phyloP scores from a whole-genome alignment of 2,888 invertebrate species.

The Achlya flavicornis region DNA sequence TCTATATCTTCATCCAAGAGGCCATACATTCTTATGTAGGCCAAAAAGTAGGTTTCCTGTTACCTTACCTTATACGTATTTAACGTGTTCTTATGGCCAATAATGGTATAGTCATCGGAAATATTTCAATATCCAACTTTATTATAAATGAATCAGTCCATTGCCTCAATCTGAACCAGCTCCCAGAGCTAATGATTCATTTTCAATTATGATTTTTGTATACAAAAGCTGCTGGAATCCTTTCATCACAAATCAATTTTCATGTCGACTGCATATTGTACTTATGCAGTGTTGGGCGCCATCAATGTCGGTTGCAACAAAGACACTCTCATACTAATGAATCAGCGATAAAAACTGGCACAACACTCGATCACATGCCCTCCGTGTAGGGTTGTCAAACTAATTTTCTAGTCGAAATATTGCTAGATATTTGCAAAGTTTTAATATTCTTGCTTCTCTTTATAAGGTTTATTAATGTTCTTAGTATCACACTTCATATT shows the following conservation, averaged over 20 bases:
- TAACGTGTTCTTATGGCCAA: not conserved
- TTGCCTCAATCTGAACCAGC: not conserved
- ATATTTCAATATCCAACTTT: not conserved
- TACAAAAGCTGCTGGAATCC: constrained; percentile 44
- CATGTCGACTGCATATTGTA: constrained; percentile 63
- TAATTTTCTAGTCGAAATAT: constrained; percentile 1
- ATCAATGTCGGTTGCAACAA: constrained; percentile 64
- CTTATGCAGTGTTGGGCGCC: constrained; percentile 38
- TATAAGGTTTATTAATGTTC: no score
- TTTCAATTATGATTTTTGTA: constrained; percentile 43
- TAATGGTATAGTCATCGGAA: not conserved
- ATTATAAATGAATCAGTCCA: not conserved
- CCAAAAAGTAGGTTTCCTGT: no score
- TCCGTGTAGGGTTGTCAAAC: constrained; percentile 59
- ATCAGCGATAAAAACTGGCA: constrained; percentile 80
- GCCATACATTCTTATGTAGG: no score
- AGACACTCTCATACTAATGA: constrained; percentile 82
- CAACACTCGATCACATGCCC: constrained; percentile 76
- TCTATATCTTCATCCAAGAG: no score
- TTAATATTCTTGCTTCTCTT: no score
- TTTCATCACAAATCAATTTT: constrained; percentile 74
- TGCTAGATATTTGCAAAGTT: not conserved
- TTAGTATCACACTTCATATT: no score
- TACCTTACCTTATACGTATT: no score
- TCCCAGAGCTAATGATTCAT: constrained; percentile 22